Evolutionary conservation across 2,797 vertebrate species (phyloP), one percentile per base, ranked within the genome.

Genomic region (Ctenopoma multispine): DNA sequence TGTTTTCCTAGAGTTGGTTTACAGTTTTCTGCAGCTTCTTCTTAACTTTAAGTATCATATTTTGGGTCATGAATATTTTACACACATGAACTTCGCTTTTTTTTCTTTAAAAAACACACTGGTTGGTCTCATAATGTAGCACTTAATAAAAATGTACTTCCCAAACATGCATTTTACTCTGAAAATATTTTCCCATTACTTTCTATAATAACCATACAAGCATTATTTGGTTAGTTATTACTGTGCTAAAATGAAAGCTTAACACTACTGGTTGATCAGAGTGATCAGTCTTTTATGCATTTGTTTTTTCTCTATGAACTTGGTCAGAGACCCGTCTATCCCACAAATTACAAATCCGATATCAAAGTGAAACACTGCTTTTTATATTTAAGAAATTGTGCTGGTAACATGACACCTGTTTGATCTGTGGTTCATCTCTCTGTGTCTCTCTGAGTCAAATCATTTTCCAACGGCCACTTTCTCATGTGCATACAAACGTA

Each of bases 391-490:
- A 79, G 43, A 75, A 29, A 75, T 64, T 57, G 41, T 41, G 20
- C 41, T 40, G 40, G 40, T 67, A 77, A 58, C 72, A 38, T n/a
- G 38, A 74, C 1, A 8, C 12, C 2, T 23, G 58, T 62, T 75
- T 78, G 67, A 83, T 79, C 69, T 60, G 13, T 31, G 49, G 50
- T 57, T 72, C 17, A n/a, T 48, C 40, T 56, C 57, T 78, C 41
- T 4, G 4, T 38, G 69, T 56, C 53, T 78, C 47, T 74, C 12
- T 48, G 4, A 34, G 18, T 53, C 66, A 23, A 12, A 76, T 73
- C 38, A 18, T 63, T 70, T 76, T 69, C 75, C 58, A 79, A 15
- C 65, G 56, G 29, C 29, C 11, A 29, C 64, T n/a, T 29, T 40
- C 13, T 53, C 41, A 27, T 46, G 21, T 50, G 21, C 56, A 55